Conservation (phyloP, 2,797 vertebrate species). For the Ciconia nigra region DNA sequence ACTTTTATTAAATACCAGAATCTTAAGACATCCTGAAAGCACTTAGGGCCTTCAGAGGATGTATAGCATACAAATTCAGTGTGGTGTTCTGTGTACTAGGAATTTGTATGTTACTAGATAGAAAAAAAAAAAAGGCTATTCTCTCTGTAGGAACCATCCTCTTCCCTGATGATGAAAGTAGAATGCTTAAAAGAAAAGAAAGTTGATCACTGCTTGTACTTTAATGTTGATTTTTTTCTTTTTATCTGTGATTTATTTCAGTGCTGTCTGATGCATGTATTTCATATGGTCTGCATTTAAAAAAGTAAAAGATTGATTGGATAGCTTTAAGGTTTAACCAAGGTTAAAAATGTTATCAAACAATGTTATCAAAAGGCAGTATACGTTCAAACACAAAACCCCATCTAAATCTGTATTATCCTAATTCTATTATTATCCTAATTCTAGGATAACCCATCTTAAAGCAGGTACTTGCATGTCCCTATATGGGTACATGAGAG, state of each 20-base stretch:
- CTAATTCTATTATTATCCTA: too few relatives aligned
- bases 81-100: neutral
- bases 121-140: neutral
- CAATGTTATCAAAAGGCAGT: neutral
- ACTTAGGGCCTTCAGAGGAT: neutral
- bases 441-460: too few relatives aligned
- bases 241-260: neutral
- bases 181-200: neutral
- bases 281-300: neutral
- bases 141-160: neutral
- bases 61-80: neutral
- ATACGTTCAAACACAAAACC: neutral
- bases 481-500: too few relatives aligned
- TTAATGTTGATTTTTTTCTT: neutral
- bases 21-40: neutral
- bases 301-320: neutral
- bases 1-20: neutral
- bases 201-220: neutral
- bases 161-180: neutral
- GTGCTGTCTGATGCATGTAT: neutral
- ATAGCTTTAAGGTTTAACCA: neutral
- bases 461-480: too few relatives aligned
- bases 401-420: neutral
- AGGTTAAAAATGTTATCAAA: neutral
- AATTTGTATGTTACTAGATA: neutral